Percentiles rank a stretch among this genome's conserved stretches.
These are phyloP conservation scores for Ceyx cyanopectus DNA, from an alignment of 2,113 vertebrate genomes.

Conservation along the genomic window DNA sequence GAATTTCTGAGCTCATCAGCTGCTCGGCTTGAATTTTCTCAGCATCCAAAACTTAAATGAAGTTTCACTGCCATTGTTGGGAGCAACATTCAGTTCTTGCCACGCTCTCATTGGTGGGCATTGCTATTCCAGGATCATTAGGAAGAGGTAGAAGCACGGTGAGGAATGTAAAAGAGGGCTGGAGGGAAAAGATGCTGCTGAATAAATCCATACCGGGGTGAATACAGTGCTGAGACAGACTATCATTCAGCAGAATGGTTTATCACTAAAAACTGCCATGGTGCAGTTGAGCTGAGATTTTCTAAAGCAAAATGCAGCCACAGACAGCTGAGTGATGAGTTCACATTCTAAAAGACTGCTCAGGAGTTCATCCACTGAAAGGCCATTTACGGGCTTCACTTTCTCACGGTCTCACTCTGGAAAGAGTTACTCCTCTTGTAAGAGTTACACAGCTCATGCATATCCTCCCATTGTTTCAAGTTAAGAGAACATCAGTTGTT, in stretches of 20 bases:
- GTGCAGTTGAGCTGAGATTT: constrained; percentile 1
- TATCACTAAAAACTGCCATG: not conserved
- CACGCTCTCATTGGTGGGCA: not conserved
- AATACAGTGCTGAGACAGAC: constrained; percentile 8
- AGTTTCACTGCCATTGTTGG: not conserved
- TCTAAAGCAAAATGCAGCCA: constrained; percentile 48
- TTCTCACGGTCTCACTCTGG: constrained; percentile 61
- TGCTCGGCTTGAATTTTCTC: constrained; percentile 1
- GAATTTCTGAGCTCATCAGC: constrained; percentile 21
- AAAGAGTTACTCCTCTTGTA: constrained; percentile 45
- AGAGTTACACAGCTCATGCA: constrained; percentile 23
- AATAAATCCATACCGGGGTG: constrained; percentile 1
- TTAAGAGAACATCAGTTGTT: constrained; percentile 60
- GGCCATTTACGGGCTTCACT: constrained; percentile 65
- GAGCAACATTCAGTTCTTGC: not conserved
- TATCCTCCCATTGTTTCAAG: constrained; percentile 64
- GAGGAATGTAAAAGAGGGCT: not conserved
- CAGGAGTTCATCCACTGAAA: constrained; percentile 52
- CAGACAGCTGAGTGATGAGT: constrained; percentile 62
- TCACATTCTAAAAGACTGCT: constrained; percentile 64
- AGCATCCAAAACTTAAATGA: not conserved
- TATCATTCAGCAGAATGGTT: constrained; percentile 2
- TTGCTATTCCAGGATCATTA: not conserved
- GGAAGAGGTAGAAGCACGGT: not conserved
- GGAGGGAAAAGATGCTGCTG: constrained; percentile 35